Evolutionary conservation across 2,797 vertebrate genomes (phyloP), one percentile per base, ranked within the genome.

Genomic region (Aulostomus chinensis): DNA sequence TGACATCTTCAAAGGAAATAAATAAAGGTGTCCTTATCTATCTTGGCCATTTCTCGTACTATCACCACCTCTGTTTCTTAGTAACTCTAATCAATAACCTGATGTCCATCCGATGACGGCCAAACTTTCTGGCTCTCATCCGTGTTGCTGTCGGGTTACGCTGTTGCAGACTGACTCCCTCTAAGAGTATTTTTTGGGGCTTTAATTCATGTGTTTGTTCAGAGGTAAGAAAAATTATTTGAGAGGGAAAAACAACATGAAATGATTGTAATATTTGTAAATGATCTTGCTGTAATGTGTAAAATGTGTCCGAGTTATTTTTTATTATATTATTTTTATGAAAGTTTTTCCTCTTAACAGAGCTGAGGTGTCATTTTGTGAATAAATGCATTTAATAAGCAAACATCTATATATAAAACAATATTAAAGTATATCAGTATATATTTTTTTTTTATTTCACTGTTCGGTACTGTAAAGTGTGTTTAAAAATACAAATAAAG

Each of bases 281-380:
- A 92, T 91, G 59, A 91, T 83, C 84, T 91, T 89, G 90, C 86
- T 90, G 91, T 92, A 90, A 89, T 84, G 89, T 92, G 90, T 90
- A 90, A 88, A 92, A 92, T 91, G 91, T 92, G 88, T 91, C 84
- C 80, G 78, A 87, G 89, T 92, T 93, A 92, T 92, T 92, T 93
- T 92, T 89, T 92, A 92, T 92, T 91, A 92, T 92, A 91, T 91
- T 92, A 92, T 92, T 92, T 92, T 92, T 93, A 91, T 92, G 89
- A 92, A 85, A 85, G 85, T 83, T 89, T 87, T 88, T 88, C 85
- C 85, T 90, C 87, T 83, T 87, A 79, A 91, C 86, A 91, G 84
- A 93, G 87, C 84, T 86, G 84, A 90, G 83, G 89, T 91, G 90
- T 92, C 89, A 92, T 90, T 92, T 92, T 93, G 90, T 92, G 90